Base-by-base conservation (phyloP, 2,888 invertebrate species). In the Ophioninae sp. region DNA sequence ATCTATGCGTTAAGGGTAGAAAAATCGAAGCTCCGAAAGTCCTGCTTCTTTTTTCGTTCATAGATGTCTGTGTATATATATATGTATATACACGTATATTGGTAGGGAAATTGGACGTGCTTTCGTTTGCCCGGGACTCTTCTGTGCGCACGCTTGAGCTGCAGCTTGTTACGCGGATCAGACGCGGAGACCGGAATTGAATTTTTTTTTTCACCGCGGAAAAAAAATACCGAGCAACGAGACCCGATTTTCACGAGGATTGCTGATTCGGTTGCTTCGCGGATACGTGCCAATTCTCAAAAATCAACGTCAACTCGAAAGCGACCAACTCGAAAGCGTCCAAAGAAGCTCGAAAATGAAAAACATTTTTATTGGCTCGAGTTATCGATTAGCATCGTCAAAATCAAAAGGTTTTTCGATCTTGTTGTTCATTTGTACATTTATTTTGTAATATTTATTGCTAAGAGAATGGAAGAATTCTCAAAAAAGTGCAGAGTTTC, bases 161-260 rank as follows among this genome's bases (percentile, higher is more conserved):
- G 87, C 87, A 88, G 90, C 90, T 92, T 89, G 90, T 92, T 91
- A 91, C 90, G 88, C 89, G 86, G 89, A 91, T 91, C 91, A 89
- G 91, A 90, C 89, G 89, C 88, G 88, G 81, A 79, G 76, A 82
- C 85, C 73, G 83, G 89, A 90, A 91, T 91, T 87, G 88, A 90
- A 91, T 89, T 89, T 89, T 87, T 89, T 87, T 30, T 30, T 30
- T 30, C 86, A 83, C 86, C 85, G 87, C 85, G 65, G 79, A 86
- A 87, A 87, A 87, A 87, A 85, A 50, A 68, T 44, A 73, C 68
- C 61, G 44, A 30, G 68, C 68, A 68, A 74, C 79, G 73, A 68
- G 73, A 67, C 41, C 67, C 56, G 80, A 70, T 57, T 50, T 41
- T 76, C 74, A n/a, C n/a, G 41, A 75, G 73, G 77, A 79, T 81